Base-by-base conservation (phyloP, 2,888 invertebrate genomes). In the Diabrotica balteata region DNA sequence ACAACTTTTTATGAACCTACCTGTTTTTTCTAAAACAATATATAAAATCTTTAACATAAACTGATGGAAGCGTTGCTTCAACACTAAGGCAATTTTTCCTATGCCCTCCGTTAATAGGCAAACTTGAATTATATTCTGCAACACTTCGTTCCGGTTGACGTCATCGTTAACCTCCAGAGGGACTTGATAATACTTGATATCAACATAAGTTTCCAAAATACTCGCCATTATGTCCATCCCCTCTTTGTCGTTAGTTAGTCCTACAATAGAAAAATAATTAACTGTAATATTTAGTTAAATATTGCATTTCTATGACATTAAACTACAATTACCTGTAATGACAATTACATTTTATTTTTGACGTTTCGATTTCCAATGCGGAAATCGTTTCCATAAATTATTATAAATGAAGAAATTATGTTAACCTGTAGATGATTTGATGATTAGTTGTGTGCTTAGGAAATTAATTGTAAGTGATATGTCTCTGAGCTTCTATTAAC, bases 71-170 rank as follows among this genome's bases (percentile, higher is more conserved):
- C 85, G 76, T 0, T 81, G 76, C 61, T 84, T 82, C 42, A 92
- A 82, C 10, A 84, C 82, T 7, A 76, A 67, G 0, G 93, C 90
- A 70, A 91, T 86, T 75, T 87, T 82, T 0, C 90, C 93, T 17
- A 93, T 81, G 2, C 92, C 91, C 80, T 93, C 93, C 0, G 90
- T 84, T 69, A 92, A 84, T 7, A 93, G 80, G 77, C 93, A 93
- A 53, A 87, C 85, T 74, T 90, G 88, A 47, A 90, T 79, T 65
- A 93, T 86, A 83, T 93, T 91, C 60, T 85, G 86, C 77, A 90
- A 89, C 66, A 84, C 83, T 4, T 79, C 80, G 59, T 71, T 76
- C 42, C 77, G 74, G 73, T 83, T 80, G n/a, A 60, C 69, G 72
- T 74, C 71, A n/a, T 79, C 74, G 44, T 73, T 65, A 9, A 57